phyloP scores from a whole-genome alignment of 2,113 vertebrate genomes.

The Grantiella picta region DNA sequence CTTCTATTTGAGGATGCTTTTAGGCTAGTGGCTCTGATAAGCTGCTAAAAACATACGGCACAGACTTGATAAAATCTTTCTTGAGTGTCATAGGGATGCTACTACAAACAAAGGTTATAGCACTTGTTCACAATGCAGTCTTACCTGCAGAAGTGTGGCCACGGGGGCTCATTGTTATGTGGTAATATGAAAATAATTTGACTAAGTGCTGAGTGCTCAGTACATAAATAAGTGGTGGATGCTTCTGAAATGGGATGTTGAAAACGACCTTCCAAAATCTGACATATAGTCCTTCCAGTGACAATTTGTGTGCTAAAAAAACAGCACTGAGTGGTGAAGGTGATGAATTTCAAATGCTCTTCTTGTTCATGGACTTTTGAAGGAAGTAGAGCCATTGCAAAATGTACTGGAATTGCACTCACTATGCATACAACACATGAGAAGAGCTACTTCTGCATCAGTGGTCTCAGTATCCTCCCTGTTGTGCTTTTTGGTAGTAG shows the following conservation, averaged over 20 bases:
- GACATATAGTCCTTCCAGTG: background rate
- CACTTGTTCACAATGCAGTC: background rate
- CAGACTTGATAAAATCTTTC: background rate
- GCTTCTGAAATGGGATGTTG: background rate
- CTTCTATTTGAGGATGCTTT: background rate
- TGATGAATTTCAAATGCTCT: background rate
- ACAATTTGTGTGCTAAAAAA: background rate
- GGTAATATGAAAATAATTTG: background rate
- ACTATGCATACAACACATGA: background rate
- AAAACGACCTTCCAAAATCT: background rate
- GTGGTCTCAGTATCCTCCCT: background rate
- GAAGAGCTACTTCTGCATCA: background rate
- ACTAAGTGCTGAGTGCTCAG: background rate
- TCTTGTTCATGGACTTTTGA: background rate
- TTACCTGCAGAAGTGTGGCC: background rate
- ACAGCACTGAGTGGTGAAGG: background rate
- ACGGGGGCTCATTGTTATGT: background rate
- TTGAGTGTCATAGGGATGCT: background rate
- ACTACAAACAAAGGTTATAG: background rate
- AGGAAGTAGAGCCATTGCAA: background rate
- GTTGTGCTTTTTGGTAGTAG: background rate
- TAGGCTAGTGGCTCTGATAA: background rate
- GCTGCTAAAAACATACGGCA: background rate
- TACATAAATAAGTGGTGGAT: background rate
- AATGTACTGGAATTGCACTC: background rate